Evolutionary conservation across 2,113 vertebrate genomes (phyloP).

Genomic region (Symphodus melops): DNA sequence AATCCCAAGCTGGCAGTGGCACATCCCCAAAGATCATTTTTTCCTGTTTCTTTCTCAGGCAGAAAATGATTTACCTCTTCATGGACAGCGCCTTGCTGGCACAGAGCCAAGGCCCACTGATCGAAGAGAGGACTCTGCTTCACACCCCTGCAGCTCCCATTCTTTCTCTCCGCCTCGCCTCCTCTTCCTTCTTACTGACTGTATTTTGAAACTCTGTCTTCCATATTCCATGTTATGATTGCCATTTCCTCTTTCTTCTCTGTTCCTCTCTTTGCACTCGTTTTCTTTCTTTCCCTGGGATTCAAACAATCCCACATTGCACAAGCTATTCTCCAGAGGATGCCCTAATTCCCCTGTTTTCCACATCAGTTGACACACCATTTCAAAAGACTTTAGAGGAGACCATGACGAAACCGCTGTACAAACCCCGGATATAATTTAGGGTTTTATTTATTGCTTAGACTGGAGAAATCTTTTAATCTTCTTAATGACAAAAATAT

Average conservation of each 20-base stretch:
- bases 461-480: conserved; percentile 36
- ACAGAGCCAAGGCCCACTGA: conserved; percentile 71
- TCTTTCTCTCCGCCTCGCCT: conserved; percentile 36
- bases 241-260: conserved; percentile 21
- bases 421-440: conserved; percentile 33
- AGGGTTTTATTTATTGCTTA: not conserved
- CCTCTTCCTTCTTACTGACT: conserved; percentile 29
- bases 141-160: conserved; percentile 51
- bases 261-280: conserved; percentile 8
- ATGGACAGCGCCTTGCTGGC: conserved; percentile 75
- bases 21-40: conserved; percentile 70
- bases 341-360: conserved; percentile 68
- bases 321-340: conserved; percentile 61
- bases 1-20: conserved; percentile 76
- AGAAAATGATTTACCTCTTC: conserved; percentile 82
- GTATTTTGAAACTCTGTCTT: conserved; percentile 22
- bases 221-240: conserved; percentile 41
- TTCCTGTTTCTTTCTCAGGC: conserved; percentile 76
- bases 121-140: conserved; percentile 68
- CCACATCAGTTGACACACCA: conserved; percentile 61
- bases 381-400: conserved; percentile 56
- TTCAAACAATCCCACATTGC: conserved; percentile 59
- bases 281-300: conserved; percentile 23
- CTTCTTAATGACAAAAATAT: conserved; percentile 29
- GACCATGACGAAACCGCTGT: conserved; percentile 51